phyloP scores from a whole-genome alignment of 2,888 invertebrate genomes.

The Lepidochrysops patricia region DNA sequence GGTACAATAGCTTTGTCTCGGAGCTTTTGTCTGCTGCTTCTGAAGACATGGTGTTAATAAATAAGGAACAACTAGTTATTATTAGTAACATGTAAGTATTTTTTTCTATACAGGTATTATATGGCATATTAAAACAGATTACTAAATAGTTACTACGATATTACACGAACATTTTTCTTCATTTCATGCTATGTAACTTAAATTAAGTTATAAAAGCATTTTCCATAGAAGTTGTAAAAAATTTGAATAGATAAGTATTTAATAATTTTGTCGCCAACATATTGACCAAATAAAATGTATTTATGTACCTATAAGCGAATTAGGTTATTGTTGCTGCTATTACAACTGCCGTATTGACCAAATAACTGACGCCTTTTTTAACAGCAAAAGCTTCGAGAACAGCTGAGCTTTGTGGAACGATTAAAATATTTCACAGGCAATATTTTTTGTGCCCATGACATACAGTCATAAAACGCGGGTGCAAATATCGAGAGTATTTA shows the following conservation, averaged over 20 bases:
- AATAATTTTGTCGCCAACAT: too few relatives aligned
- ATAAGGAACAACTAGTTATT: background rate
- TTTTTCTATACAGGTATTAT: too few relatives aligned
- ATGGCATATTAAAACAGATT: too few relatives aligned
- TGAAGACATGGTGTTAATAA: background rate
- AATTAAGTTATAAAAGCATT: too few relatives aligned
- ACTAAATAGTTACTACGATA: too few relatives aligned
- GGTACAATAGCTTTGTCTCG: background rate
- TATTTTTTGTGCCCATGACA: background rate
- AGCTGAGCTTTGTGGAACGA: background rate
- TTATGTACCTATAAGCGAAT: too few relatives aligned
- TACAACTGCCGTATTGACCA: background rate
- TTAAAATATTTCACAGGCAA: background rate
- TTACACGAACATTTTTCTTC: too few relatives aligned
- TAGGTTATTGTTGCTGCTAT: background rate
- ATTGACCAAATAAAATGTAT: too few relatives aligned
- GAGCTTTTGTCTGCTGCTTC: constrained; percentile 1
- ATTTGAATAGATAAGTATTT: too few relatives aligned
- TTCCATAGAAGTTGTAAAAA: too few relatives aligned
- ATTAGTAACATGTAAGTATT: background rate
- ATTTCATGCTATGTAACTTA: too few relatives aligned
- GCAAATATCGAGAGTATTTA: constrained; percentile 2
- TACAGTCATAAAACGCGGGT: background rate
- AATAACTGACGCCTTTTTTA: background rate
- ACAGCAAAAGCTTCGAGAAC: background rate